A percentile compares a stretch with the other conserved stretches of the same genome.
phyloP scores from a whole-genome alignment of 2,113 vertebrate species.

The Natator depressus region DNA sequence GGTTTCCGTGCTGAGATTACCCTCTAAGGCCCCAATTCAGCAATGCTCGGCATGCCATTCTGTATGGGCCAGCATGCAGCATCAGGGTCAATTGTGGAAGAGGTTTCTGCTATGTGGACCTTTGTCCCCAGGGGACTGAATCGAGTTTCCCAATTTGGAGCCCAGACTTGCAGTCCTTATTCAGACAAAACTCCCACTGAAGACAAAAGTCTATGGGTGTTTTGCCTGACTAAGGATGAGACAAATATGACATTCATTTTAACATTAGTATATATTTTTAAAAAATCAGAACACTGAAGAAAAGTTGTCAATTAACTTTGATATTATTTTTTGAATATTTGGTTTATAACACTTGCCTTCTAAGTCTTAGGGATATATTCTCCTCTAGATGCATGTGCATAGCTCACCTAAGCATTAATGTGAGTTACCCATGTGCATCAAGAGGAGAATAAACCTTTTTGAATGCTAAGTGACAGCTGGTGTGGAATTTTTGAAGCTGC shows the following conservation, averaged over 20 bases:
- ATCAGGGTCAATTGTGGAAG: not conserved
- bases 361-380: not conserved
- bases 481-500: constrained; percentile 39
- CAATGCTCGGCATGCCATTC: not conserved
- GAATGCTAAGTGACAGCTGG: constrained; percentile 56
- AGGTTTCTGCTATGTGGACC: not conserved
- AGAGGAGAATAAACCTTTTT: not conserved
- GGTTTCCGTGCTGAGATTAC: constrained; percentile 1
- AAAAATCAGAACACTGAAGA: rapidly evolving
- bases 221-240: not conserved
- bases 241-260: not conserved
- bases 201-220: not conserved
- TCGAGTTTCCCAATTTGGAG: not conserved
- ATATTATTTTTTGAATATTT: not conserved
- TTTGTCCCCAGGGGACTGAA: not conserved
- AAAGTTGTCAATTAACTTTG: not conserved
- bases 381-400: not conserved
- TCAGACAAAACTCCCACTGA: not conserved
- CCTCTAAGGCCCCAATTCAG: not conserved
- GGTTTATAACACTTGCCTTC: not conserved
- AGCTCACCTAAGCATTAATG: not conserved
- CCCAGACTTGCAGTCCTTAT: not conserved
- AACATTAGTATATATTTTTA: not conserved
- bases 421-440: not conserved
- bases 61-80: not conserved